Conservation (phyloP, 2,888 invertebrate species). For the Erpobdella octoculata region DNA sequence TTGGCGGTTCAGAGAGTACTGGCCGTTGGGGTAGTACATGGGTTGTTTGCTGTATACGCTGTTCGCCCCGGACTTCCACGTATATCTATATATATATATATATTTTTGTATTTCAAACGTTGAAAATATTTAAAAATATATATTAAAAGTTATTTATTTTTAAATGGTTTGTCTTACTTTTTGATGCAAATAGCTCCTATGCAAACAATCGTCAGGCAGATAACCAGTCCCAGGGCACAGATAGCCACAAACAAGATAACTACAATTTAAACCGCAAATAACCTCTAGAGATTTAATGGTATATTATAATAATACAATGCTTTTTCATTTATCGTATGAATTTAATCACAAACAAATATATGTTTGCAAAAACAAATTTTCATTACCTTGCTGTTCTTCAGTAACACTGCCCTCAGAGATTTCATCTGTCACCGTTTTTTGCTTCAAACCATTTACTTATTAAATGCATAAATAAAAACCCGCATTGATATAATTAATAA, state of each 20-base stretch:
- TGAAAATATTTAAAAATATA: background rate
- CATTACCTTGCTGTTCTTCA: background rate
- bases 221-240: background rate
- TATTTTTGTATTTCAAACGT: background rate
- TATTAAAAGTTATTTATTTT: background rate
- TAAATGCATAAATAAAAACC: background rate
- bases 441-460: background rate
- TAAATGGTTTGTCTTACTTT: background rate
- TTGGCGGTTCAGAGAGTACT: background rate
- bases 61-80: background rate
- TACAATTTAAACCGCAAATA: too few species aligned
- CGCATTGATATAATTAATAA: background rate
- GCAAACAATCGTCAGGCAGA: background rate
- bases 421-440: background rate
- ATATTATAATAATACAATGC: too few species aligned
- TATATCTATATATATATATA: background rate
- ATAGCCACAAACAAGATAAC: background rate
- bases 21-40: background rate
- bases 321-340: background rate
- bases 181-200: conserved; percentile 1
- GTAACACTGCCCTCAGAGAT: background rate
- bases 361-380: background rate
- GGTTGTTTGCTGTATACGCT: background rate
- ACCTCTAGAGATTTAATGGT: too few species aligned
- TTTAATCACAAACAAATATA: background rate